These are phyloP conservation scores for Eciton burchellii DNA, from an alignment of 1,140 invertebrate species.

Conservation along the genomic window DNA sequence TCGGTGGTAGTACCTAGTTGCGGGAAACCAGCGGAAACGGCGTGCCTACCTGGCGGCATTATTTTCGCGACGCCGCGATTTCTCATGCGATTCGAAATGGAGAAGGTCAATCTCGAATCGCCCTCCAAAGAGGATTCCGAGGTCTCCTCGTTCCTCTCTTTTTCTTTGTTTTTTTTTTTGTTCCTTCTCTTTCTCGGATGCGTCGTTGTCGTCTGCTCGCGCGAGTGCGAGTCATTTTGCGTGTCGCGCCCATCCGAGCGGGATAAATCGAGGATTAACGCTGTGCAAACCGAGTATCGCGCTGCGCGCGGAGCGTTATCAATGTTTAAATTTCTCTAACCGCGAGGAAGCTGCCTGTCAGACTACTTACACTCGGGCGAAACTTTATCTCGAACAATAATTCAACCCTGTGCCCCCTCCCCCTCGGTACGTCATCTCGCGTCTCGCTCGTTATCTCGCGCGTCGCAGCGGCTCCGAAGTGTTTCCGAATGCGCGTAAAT, in stretches of 20 bases:
- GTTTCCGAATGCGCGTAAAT: slow-evolving; percentile 48
- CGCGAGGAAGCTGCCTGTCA: slow-evolving; percentile 59
- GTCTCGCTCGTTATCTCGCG: slow-evolving; percentile 51
- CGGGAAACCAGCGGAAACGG: slow-evolving; percentile 3
- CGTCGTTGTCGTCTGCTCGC: slow-evolving; percentile 39
- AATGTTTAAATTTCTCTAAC: slow-evolving; percentile 68
- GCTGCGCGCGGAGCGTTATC: slow-evolving; percentile 63
- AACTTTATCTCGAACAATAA: slow-evolving; percentile 72
- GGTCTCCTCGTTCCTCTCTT: too few relatives aligned
- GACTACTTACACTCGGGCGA: slow-evolving; percentile 38
- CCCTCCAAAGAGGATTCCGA: too few relatives aligned
- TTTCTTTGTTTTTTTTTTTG: too few relatives aligned
- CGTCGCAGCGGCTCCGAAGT: slow-evolving; percentile 24
- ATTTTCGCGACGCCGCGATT: too few relatives aligned
- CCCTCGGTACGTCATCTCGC: slow-evolving; percentile 40
- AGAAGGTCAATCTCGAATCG: too few relatives aligned
- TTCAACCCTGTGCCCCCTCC: slow-evolving; percentile 45
- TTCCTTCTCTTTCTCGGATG: too few relatives aligned
- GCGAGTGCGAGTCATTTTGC: slow-evolving; percentile 35
- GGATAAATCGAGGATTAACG: slow-evolving; percentile 54
- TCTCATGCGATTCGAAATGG: too few relatives aligned
- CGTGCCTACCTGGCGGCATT: too few relatives aligned
- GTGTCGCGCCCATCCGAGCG: slow-evolving; percentile 31
- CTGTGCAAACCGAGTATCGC: slow-evolving; percentile 44
- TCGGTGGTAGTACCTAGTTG: slow-evolving; percentile 14